A percentile compares a stretch with the other conserved stretches of the same genome.
Conservation (phyloP, 2,113 vertebrate genomes). For the Seriola quinqueradiata region DNA sequence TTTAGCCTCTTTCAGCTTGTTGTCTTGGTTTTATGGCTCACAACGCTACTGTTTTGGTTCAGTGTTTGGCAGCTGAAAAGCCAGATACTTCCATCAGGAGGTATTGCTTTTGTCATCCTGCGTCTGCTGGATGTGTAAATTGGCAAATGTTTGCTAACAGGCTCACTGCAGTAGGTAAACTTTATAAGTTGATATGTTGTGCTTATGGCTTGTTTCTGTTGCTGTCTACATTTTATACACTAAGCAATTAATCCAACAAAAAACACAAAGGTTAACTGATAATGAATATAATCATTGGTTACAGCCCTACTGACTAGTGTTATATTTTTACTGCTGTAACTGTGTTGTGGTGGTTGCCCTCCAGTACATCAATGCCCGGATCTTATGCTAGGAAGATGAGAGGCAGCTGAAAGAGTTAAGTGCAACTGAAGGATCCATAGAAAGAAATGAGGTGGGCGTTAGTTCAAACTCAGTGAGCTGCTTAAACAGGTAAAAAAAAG, state of each 20-base stretch:
- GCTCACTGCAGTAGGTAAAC: too few species aligned
- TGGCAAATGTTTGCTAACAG: too few species aligned
- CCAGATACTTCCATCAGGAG: too few species aligned
- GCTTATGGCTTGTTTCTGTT: too few species aligned
- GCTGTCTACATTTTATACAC: too few species aligned
- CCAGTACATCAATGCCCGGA: not conserved
- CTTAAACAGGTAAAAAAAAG: constrained; percentile 4
- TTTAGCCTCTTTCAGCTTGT: not conserved
- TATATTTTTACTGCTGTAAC: not conserved
- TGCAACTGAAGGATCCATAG: not conserved
- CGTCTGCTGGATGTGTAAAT: too few species aligned
- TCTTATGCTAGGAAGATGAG: not conserved
- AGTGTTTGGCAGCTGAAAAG: not conserved
- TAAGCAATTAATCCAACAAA: too few species aligned
- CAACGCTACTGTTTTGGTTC: not conserved
- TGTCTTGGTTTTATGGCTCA: not conserved
- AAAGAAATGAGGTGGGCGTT: constrained; percentile 22
- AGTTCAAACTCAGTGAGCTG: not conserved
- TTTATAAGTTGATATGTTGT: too few species aligned
- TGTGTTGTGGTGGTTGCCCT: not conserved
- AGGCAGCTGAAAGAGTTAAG: constrained; percentile 1
- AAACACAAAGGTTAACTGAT: too few species aligned
- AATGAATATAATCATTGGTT: not conserved
- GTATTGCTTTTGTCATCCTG: too few species aligned
- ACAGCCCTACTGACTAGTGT: too few species aligned